A percentile compares a stretch with the other conserved stretches of the same genome.
Evolutionary conservation across 2,888 invertebrate genomes (phyloP).

Genomic region (Idaea straminata): DNA sequence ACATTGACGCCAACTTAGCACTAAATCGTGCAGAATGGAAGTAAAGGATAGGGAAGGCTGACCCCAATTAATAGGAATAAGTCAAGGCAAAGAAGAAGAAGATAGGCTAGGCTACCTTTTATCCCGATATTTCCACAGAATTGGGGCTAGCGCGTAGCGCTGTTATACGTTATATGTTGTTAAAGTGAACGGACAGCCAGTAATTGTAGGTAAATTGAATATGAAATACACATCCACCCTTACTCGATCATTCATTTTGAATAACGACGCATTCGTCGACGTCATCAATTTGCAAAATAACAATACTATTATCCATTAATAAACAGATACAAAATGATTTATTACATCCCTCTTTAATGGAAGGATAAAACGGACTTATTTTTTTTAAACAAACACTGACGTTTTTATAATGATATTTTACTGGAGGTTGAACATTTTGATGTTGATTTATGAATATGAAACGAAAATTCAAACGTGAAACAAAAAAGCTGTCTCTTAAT

Average conservation of each 20-base stretch:
- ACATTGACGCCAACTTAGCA: too few species aligned
- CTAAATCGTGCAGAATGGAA: too few species aligned
- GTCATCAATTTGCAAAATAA: conserved; percentile 6
- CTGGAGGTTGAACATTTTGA: background rate
- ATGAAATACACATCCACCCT: background rate
- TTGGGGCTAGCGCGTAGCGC: background rate
- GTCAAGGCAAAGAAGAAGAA: too few species aligned
- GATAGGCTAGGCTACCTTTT: too few species aligned
- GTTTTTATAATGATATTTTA: background rate
- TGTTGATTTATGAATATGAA: background rate
- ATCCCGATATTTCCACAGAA: background rate
- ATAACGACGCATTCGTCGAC: conserved; percentile 17
- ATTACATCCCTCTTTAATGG: background rate
- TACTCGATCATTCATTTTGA: conserved; percentile 35
- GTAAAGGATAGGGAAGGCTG: too few species aligned
- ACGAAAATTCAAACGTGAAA: background rate
- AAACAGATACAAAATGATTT: conserved; percentile 7
- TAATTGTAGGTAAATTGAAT: background rate
- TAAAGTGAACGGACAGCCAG: background rate
- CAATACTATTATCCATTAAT: conserved; percentile 8
- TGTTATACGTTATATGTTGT: background rate
- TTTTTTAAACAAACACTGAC: background rate
- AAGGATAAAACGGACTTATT: background rate
- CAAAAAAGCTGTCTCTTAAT: background rate
- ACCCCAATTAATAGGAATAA: too few species aligned